Percentiles rank a stretch among this genome's conserved stretches.
Evolutionary conservation across 1,140 invertebrate species (phyloP).

Genomic region (Penaeus vannamei): DNA sequence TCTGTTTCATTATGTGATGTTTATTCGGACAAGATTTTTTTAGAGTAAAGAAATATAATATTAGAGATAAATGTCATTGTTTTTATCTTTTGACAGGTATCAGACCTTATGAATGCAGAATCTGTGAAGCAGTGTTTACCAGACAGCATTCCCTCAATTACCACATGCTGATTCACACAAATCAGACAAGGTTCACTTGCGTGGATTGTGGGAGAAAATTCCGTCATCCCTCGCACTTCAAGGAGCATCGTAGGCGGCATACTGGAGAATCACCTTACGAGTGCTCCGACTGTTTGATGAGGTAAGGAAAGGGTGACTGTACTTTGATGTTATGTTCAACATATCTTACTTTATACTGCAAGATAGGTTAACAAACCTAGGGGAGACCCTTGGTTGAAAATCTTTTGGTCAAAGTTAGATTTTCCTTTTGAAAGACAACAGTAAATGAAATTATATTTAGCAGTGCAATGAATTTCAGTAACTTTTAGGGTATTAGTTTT

Average conservation of each 20-base stretch:
- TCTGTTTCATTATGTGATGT: neutral
- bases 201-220: constrained; percentile 79
- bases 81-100: constrained; percentile 73
- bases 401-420: too few relatives aligned
- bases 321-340: too few relatives aligned
- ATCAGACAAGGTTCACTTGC: constrained; percentile 79
- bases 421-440: too few relatives aligned
- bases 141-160: constrained; percentile 80
- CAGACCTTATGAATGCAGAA: constrained; percentile 79
- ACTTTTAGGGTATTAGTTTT: neutral
- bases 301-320: constrained; percentile 70
- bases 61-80: neutral
- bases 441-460: too few relatives aligned
- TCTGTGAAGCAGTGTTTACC: constrained; percentile 79
- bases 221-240: constrained; percentile 80
- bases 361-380: too few relatives aligned
- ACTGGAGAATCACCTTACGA: constrained; percentile 80
- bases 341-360: too few relatives aligned
- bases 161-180: constrained; percentile 80
- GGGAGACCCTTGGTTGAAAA: too few relatives aligned
- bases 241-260: constrained; percentile 79
- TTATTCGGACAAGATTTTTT: neutral
- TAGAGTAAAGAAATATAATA: too few relatives aligned
- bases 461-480: too few relatives aligned
- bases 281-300: constrained; percentile 78